Conservation (phyloP, 2,113 vertebrate species). For the Pituophis catenifer region DNA sequence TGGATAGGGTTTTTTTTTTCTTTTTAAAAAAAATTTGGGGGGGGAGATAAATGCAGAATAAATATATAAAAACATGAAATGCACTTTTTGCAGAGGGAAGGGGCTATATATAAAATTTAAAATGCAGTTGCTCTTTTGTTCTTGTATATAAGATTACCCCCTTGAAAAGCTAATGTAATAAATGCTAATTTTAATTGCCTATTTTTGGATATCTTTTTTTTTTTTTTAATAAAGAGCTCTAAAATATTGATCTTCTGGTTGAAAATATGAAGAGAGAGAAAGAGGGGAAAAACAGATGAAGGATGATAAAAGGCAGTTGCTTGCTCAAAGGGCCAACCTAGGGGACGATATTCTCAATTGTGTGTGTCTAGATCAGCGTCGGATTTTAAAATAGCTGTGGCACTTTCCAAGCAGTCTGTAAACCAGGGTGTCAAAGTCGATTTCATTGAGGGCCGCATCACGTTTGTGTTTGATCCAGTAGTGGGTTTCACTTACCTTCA, state of each 20-base stretch:
- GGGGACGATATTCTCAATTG: too few species aligned
- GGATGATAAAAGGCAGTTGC: neutral
- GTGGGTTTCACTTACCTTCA: too few species aligned
- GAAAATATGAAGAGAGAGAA: neutral
- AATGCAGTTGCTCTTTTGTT: slow-evolving; percentile 44
- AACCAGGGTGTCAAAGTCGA: too few species aligned
- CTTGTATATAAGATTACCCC: slow-evolving; percentile 63
- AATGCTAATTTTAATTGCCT: neutral
- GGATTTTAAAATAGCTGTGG: neutral
- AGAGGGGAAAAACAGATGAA: neutral
- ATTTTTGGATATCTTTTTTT: neutral
- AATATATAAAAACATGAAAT: slow-evolving; percentile 54
- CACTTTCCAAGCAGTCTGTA: neutral
- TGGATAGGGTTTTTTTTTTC: slow-evolving; percentile 64
- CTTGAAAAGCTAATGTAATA: slow-evolving; percentile 12
- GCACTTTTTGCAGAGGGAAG: slow-evolving; percentile 65
- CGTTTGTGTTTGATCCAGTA: too few species aligned
- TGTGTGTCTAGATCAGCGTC: neutral
- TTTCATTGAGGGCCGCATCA: too few species aligned
- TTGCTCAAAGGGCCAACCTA: neutral
- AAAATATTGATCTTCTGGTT: neutral
- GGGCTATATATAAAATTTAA: slow-evolving; percentile 37
- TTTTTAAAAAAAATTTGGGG: slow-evolving; percentile 50
- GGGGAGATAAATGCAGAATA: slow-evolving; percentile 48
- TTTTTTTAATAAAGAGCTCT: neutral